Conservation (phyloP, 2,113 vertebrate species). For the Sisor rabdophorus region DNA sequence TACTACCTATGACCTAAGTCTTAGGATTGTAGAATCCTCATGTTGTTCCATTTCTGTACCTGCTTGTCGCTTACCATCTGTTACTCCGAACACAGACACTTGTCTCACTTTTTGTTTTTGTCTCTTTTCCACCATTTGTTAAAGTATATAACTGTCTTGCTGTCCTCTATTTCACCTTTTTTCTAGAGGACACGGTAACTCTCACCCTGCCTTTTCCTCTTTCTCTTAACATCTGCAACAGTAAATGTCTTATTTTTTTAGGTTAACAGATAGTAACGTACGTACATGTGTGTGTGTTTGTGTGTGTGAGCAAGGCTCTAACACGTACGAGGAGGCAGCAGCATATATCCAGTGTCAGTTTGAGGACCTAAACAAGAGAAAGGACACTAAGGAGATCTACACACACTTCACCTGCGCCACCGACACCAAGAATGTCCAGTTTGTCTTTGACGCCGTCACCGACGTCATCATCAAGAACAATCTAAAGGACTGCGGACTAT, state of each 20-base stretch:
- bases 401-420: constrained; percentile 98
- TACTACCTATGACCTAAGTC: too few species aligned
- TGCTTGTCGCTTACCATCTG: not conserved
- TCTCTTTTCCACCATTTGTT: not conserved
- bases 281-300: not conserved
- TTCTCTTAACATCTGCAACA: not conserved
- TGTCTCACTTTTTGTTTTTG: not conserved
- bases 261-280: not conserved
- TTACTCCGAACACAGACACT: not conserved
- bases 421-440: constrained; percentile 98
- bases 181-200: too few species aligned
- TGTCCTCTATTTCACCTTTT: not conserved
- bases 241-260: not conserved
- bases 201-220: not conserved
- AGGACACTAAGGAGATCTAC: constrained; percentile 98
- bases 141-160: not conserved
- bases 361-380: constrained; percentile 96
- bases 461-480: constrained; percentile 99
- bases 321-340: constrained; percentile 95
- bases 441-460: constrained; percentile 97
- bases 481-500: constrained; percentile 97
- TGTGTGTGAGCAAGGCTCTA: constrained; percentile 75
- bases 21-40: too few species aligned
- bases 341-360: constrained; percentile 98
- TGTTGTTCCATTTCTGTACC: not conserved